Conservation (phyloP, 2,113 vertebrate species). For the Neotragus moschatus region DNA sequence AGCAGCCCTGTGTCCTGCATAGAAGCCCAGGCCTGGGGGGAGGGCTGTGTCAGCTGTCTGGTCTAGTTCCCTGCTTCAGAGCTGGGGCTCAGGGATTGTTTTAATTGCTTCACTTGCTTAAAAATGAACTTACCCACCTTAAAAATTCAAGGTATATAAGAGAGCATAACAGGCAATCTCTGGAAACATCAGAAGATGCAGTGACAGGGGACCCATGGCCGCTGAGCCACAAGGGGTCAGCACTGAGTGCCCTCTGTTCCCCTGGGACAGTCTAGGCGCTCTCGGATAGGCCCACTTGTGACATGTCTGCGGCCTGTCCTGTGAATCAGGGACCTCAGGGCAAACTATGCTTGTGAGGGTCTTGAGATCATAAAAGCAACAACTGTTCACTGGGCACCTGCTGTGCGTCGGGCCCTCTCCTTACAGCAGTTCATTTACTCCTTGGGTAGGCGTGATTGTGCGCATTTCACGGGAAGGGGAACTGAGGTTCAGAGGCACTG, state of each 20-base stretch:
- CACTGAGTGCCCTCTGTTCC: not conserved
- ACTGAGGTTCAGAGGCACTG: not conserved
- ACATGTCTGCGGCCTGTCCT: not conserved
- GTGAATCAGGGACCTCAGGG: accelerated
- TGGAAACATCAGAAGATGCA: not conserved
- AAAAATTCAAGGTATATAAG: not conserved
- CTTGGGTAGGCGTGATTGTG: not conserved
- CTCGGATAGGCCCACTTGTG: accelerated
- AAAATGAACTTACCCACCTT: not conserved
- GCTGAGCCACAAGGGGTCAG: not conserved
- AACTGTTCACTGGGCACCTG: accelerated
- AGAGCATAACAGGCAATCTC: not conserved
- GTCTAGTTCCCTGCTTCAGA: not conserved
- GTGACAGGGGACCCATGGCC: accelerated
- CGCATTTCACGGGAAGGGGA: not conserved
- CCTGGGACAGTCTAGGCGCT: accelerated
- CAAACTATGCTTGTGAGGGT: accelerated
- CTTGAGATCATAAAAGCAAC: accelerated
- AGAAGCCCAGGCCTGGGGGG: not conserved
- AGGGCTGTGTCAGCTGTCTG: not conserved
- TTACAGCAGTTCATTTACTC: accelerated
- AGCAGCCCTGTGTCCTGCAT: not conserved
- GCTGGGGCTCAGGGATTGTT: not conserved
- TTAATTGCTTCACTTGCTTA: not conserved
- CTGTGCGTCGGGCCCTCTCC: not conserved